Conservation (phyloP, 1,140 invertebrate species). For the Panulirus ornatus region DNA sequence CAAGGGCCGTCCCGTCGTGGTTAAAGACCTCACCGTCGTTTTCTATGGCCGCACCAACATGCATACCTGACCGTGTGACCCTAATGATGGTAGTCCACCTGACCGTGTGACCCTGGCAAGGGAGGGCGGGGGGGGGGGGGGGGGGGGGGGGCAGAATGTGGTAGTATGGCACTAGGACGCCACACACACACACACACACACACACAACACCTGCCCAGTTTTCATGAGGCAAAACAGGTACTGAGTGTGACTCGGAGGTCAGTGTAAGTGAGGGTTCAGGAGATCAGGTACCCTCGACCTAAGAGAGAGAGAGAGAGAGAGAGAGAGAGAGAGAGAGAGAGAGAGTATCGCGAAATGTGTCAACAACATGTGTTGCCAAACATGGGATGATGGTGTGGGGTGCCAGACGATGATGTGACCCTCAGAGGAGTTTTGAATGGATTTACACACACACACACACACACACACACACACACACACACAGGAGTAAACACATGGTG, state of each 20-base stretch:
- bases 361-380: background rate
- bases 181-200: too few relatives aligned
- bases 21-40: too few relatives aligned
- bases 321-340: background rate
- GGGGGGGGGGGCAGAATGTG: background rate
- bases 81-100: too few relatives aligned
- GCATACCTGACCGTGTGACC: too few relatives aligned
- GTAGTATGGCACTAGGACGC: background rate
- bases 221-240: background rate
- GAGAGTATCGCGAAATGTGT: background rate
- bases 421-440: background rate
- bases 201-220: too few relatives aligned
- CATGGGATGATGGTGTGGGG: background rate
- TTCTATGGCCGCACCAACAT: too few relatives aligned
- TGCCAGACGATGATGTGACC: background rate
- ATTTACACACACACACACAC: conserved; percentile 28
- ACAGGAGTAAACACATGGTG: background rate
- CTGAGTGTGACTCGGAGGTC: background rate
- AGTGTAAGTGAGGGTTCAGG: background rate
- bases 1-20: too few relatives aligned
- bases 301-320: conserved; percentile 1
- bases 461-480: conserved; percentile 41
- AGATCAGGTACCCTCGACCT: background rate
- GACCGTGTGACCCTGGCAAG: background rate
- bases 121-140: background rate